Percentiles rank a stretch among this genome's conserved stretches.
phyloP scores from a whole-genome alignment of 2,113 vertebrate genomes.

The Thalassoma bifasciatum region DNA sequence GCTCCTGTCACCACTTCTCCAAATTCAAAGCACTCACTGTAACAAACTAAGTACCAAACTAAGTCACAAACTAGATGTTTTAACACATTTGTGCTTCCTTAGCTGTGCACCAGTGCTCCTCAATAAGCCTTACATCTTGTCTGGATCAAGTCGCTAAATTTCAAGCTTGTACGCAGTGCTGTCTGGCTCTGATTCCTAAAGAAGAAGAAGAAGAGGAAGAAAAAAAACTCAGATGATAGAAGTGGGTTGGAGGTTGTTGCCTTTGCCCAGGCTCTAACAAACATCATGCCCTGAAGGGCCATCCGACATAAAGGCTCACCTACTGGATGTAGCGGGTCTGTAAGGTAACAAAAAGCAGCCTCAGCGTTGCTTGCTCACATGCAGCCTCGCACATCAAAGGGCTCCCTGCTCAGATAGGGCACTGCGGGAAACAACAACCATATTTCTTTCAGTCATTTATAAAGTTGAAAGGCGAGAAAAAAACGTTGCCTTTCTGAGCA shows the following conservation, averaged over 20 bases:
- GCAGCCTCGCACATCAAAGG: constrained; percentile 70
- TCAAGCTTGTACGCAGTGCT: constrained; percentile 45
- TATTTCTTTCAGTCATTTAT: constrained; percentile 60
- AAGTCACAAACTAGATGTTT: constrained; percentile 32
- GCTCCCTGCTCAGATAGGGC: constrained; percentile 41
- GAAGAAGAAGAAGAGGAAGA: background rate
- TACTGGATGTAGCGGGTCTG: constrained; percentile 63
- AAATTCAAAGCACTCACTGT: constrained; percentile 44
- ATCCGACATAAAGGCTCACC: constrained; percentile 67
- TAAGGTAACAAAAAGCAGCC: constrained; percentile 70
- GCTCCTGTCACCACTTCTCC: constrained; percentile 23
- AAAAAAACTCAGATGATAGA: constrained; percentile 37
- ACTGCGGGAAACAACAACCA: constrained; percentile 49
- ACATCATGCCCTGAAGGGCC: constrained; percentile 67
- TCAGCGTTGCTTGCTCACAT: constrained; percentile 33
- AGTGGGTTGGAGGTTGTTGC: constrained; percentile 57
- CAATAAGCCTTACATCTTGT: constrained; percentile 58
- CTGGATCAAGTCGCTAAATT: constrained; percentile 53
- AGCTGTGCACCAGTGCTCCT: constrained; percentile 42
- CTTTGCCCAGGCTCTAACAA: constrained; percentile 69
- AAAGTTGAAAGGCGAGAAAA: constrained; percentile 37
- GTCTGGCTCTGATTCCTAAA: constrained; percentile 50
- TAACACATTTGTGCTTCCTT: constrained; percentile 41
- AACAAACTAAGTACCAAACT: constrained; percentile 41
- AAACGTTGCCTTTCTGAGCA: constrained; percentile 32